A percentile compares a stretch with the other conserved stretches of the same genome.
phyloP scores from a whole-genome alignment of 2,797 vertebrate genomes.

The Microhierax caerulescens region DNA sequence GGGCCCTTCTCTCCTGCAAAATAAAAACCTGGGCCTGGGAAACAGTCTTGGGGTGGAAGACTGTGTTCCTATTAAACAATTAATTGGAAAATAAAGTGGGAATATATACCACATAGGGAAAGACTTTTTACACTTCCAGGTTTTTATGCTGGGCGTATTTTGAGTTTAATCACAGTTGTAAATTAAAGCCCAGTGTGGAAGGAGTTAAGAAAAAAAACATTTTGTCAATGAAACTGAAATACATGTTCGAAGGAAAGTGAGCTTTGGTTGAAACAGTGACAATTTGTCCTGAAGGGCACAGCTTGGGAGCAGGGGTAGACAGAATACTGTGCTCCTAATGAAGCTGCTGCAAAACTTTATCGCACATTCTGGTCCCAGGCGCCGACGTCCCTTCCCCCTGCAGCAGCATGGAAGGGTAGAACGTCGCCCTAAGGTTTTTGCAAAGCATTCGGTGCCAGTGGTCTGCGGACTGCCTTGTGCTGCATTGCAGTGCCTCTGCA shows the following conservation, averaged over 20 bases:
- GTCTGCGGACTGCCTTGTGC: not conserved
- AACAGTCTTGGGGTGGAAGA: not conserved
- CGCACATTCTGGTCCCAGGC: not conserved
- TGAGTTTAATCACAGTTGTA: not conserved
- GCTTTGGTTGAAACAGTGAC: not conserved
- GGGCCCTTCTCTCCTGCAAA: not conserved
- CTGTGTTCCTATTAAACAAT: not conserved
- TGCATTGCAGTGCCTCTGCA: slow-evolving; percentile 62
- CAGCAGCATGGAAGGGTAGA: not conserved
- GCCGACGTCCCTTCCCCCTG: not conserved
- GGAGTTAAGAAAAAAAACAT: not conserved
- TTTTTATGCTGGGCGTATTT: not conserved
- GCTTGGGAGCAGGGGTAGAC: not conserved
- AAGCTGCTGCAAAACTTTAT: not conserved
- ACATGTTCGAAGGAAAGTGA: not conserved
- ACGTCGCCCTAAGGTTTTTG: not conserved
- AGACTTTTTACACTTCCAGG: not conserved
- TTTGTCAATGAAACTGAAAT: not conserved
- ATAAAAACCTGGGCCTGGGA: not conserved
- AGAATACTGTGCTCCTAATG: not conserved
- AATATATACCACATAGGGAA: not conserved
- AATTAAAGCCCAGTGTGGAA: not conserved
- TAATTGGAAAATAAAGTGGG: not conserved
- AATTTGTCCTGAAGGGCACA: not conserved
- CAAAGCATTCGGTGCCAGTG: not conserved